Evolutionary conservation across 2,888 invertebrate species (phyloP), one percentile per base, ranked within the genome.

Genomic region (Trachelus troglodyta): DNA sequence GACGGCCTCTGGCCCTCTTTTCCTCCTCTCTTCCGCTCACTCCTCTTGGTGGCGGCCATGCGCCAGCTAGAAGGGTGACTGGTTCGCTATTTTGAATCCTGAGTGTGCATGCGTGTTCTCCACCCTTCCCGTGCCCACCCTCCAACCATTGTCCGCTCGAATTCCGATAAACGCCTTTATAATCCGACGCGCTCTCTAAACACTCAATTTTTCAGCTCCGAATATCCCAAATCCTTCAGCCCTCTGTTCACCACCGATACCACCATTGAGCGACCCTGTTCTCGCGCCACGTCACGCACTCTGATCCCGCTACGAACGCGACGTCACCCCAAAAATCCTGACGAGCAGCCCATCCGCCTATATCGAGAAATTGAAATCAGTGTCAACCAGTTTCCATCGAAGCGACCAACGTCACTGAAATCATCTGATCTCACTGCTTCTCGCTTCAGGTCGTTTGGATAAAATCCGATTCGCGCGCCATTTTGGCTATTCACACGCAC

Each of bases 401-500:
- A 23, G 56, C 56, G 56, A 56, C 56, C 56, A 40, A 15, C 37
- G 0, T 37, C 40, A 40, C 9, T 23, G 23, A 56, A 23, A 56
- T 23, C 2, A 23, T 56, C 23, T 56, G 23, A 56, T 23, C 23
- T 56, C 56, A 23, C 56, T 23, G 23, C 23, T 56, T 56, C 9
- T 9, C 9, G 23, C 9, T 56, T 23, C 83, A 91, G 91, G 90
- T 91, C 76, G 91, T 90, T 69, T 91, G 90, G 90, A 89, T 91
- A 75, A 88, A 90, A 77, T 86, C 88, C 11, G 90, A 90, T 80
- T 87, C 89, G 75, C 89, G 89, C 81, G 88, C 89, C 34, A 90
- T 90, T 80, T 85, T 91, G 76, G 89, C 90, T 9, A 88, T 87
- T 81, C 88, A 88, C 87, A 91, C 87, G 77, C 90, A 91, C 85